A percentile compares a stretch with the other conserved stretches of the same genome.
phyloP scores from a whole-genome alignment of 2,797 vertebrate species.

The Odontamblyopus rebecca region DNA sequence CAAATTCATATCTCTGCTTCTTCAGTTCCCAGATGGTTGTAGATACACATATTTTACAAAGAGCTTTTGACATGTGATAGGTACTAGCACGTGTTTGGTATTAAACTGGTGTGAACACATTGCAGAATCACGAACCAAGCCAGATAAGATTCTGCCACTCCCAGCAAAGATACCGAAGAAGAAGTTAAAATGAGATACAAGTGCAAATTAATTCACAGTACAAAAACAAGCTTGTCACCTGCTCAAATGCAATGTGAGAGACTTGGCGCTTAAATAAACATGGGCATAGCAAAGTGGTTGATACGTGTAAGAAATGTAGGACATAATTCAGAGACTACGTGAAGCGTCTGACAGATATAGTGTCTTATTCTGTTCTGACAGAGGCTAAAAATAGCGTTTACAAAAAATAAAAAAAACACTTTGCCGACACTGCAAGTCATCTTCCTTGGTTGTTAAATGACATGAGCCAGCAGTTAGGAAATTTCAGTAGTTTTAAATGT shows the following conservation, averaged over 20 bases:
- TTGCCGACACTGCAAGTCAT: too few species aligned
- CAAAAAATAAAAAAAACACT: too few species aligned
- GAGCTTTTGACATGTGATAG: conserved; percentile 20
- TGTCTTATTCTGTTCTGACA: background rate
- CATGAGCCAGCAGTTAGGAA: too few species aligned
- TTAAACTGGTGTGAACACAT: conserved; percentile 19
- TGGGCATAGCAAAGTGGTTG: background rate
- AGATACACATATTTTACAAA: background rate
- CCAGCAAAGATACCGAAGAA: conserved; percentile 17
- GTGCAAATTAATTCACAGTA: conserved; percentile 9
- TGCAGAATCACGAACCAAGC: conserved; percentile 16
- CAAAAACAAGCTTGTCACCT: background rate
- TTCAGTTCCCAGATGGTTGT: conserved; percentile 4
- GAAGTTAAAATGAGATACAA: conserved; percentile 19
- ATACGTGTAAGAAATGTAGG: background rate
- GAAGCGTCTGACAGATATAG: background rate
- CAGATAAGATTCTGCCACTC: conserved; percentile 27
- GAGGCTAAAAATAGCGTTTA: background rate
- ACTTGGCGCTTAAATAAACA: background rate
- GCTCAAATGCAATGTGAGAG: background rate
- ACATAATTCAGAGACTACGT: background rate
- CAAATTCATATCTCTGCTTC: too few species aligned
- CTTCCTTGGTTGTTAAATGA: too few species aligned
- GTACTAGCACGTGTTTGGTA: conserved; percentile 17
- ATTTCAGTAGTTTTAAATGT: too few species aligned